Base-by-base conservation (phyloP, 2,797 vertebrate species). In the Chromis chromis region DNA sequence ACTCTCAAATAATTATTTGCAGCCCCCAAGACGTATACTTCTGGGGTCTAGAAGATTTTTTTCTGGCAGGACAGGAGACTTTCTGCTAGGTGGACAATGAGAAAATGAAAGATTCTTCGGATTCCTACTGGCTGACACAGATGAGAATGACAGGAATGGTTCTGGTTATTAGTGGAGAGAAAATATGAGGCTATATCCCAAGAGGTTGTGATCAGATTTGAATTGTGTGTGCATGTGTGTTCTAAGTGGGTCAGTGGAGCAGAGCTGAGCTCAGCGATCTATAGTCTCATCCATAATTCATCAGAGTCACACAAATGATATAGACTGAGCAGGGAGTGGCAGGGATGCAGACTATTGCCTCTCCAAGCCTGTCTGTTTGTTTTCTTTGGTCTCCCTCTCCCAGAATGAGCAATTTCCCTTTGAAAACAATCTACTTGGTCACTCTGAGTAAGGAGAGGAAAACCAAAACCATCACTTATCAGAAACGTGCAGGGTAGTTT, bases 201-300 rank as follows among this genome's bases (percentile, higher is more conserved):
- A 22, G 79, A 83, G 85, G 68, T 76, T 68, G 33, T 65, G 76
- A 85, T 82, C 77, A 77, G 67, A 84, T 88, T 79, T 87, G 61
- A 88, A 86, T 57, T 76, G 76, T 74, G 56, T 78, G 72, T 82
- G 76, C 58, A 25, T 66, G 81, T 79, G 80, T 77, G 76, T 64
- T 79, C 44, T 77, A 92, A 92, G 80, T 93, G 91, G 92, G 92
- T 93, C 89, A 93, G 88, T 92, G 78, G 90, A 89, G 85, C 89
- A 93, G 79, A 76, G 88, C 85, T 79, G 90, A 89, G 90, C 86
- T 89, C 82, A 86, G 86, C 83, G 50, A 91, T 93, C 90, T 92
- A 89, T 91, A 86, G 78, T 73, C 76, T 91, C 83, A 92, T 94
- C 90, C 86, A 93, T 94, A 89, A 93, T 93, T 92, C 79, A 93